A percentile compares a stretch with the other conserved stretches of the same genome.
Evolutionary conservation across 2,113 vertebrate species (phyloP).

Genomic region (Xiphorhynchus elegans): DNA sequence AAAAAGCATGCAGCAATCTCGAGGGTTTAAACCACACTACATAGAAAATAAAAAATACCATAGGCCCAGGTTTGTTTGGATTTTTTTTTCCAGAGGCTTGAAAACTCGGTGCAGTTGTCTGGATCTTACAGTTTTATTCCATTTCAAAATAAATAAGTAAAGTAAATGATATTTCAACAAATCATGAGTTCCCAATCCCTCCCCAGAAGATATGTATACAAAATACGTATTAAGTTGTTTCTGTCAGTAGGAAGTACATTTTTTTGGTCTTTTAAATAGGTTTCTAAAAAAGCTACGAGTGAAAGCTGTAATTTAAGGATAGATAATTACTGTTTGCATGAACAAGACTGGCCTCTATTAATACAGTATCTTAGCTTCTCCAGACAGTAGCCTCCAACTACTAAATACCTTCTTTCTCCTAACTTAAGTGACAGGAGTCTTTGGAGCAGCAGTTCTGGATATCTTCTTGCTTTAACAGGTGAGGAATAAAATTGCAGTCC

Average conservation of each 20-base stretch:
- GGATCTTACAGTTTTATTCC: background rate
- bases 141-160: background rate
- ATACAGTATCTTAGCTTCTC: background rate
- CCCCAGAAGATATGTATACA: background rate
- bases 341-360: slow-evolving; percentile 23
- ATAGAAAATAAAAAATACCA: background rate
- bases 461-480: slow-evolving; percentile 36
- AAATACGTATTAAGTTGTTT: background rate
- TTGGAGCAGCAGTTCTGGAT: background rate
- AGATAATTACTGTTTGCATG: slow-evolving; percentile 38
- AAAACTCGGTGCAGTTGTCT: background rate
- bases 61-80: background rate
- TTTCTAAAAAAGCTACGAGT: background rate
- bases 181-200: background rate
- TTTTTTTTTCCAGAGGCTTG: background rate
- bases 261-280: slow-evolving; percentile 26
- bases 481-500: background rate
- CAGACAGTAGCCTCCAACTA: background rate
- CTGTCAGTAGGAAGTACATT: slow-evolving; percentile 1
- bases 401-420: background rate
- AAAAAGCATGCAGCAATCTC: background rate
- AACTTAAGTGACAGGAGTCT: background rate
- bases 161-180: background rate
- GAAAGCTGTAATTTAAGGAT: slow-evolving; percentile 19
- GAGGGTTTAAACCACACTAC: background rate